Conservation (phyloP, 2,888 invertebrate genomes). For the Cepaea hortensis region DNA sequence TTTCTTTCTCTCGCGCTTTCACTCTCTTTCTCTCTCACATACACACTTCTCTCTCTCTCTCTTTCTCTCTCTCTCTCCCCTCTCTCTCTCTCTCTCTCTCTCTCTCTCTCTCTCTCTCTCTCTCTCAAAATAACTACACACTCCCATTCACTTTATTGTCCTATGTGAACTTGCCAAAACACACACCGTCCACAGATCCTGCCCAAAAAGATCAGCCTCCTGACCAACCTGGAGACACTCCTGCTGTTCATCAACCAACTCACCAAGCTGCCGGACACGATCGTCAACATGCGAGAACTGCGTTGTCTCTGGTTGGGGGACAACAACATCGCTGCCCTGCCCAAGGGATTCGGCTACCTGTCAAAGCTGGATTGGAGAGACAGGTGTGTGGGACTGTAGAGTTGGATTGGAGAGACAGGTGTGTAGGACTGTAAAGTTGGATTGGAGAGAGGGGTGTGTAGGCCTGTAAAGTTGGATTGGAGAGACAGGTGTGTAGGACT, state of each 20-base stretch:
- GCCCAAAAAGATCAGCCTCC: constrained; percentile 70
- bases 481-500: too few species aligned
- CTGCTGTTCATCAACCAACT: constrained; percentile 75
- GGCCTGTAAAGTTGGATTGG: constrained; percentile 54
- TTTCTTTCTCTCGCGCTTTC: too few species aligned
- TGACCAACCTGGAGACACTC: constrained; percentile 73
- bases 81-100: too few species aligned
- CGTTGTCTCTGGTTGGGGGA: constrained; percentile 76
- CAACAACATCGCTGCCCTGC: constrained; percentile 73
- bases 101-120: too few species aligned
- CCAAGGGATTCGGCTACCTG: constrained; percentile 70
- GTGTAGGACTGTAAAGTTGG: too few species aligned
- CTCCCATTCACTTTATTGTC: not conserved
- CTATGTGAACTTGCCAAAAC: not conserved
- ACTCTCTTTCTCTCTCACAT: too few species aligned
- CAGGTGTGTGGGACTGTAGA: not conserved
- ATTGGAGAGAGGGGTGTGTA: too few species aligned
- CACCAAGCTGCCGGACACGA: constrained; percentile 69
- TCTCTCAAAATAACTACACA: too few species aligned
- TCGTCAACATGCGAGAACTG: constrained; percentile 74
- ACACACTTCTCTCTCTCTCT: too few species aligned
- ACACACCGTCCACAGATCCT: constrained; percentile 48
- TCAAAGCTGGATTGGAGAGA: constrained; percentile 72
- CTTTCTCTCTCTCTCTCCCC: too few species aligned
- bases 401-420: not conserved